These are phyloP conservation scores for Haliaeetus leucogaster DNA, from an alignment of 2,113 vertebrate genomes.

Conservation along the genomic window DNA sequence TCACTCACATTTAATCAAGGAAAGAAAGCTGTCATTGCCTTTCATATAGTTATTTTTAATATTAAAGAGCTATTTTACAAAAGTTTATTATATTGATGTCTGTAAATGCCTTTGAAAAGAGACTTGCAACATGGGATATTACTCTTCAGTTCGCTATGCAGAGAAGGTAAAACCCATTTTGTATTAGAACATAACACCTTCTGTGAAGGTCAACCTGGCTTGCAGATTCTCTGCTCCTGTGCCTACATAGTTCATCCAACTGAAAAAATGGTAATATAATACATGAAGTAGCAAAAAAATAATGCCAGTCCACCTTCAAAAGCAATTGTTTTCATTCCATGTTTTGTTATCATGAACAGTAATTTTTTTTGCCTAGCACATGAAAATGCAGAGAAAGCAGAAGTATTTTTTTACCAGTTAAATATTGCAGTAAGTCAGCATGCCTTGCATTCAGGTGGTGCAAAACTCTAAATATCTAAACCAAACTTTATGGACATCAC, in stretches of 20 bases:
- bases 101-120: neutral
- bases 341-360: neutral
- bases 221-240: neutral
- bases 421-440: neutral
- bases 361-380: neutral
- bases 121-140: neutral
- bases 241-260: neutral
- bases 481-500: neutral
- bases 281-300: neutral
- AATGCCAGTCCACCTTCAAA: neutral
- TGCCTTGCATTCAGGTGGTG: neutral
- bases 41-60: neutral
- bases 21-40: neutral
- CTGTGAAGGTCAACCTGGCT: neutral
- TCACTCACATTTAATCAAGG: neutral
- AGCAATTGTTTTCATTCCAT: neutral
- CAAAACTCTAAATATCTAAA: neutral
- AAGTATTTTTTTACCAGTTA: neutral
- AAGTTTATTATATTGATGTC: neutral
- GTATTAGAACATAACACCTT: neutral
- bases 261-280: neutral
- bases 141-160: neutral
- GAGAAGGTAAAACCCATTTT: neutral
- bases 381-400: neutral
- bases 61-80: neutral